Evolutionary conservation across 2,113 vertebrate genomes (phyloP).

Genomic region (Eulemur macaco): DNA sequence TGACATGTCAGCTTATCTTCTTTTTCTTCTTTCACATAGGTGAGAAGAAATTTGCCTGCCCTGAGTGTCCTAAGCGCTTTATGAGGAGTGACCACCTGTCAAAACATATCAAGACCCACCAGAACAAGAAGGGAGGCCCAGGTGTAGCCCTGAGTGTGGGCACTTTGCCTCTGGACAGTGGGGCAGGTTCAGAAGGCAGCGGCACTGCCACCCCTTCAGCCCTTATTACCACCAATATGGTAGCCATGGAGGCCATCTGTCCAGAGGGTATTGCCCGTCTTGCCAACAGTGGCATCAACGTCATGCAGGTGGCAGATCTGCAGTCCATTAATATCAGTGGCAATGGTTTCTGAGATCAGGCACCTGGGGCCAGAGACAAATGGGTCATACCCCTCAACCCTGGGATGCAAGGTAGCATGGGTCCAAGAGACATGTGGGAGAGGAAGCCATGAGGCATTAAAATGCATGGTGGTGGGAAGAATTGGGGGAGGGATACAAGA

Average conservation of each 20-base stretch:
- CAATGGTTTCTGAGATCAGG: constrained; percentile 90
- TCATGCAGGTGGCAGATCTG: constrained; percentile 95
- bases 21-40: constrained; percentile 81
- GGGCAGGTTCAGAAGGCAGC: constrained; percentile 80
- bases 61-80: constrained; percentile 96
- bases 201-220: constrained; percentile 83
- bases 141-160: constrained; percentile 83
- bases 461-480: constrained; percentile 65
- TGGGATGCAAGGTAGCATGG: constrained; percentile 74
- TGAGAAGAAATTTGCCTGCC: constrained; percentile 94
- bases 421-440: constrained; percentile 79
- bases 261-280: constrained; percentile 94
- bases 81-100: constrained; percentile 98
- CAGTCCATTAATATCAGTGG: constrained; percentile 95
- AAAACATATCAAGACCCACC: constrained; percentile 97
- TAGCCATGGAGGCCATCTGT: constrained; percentile 95
- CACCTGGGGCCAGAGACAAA: constrained; percentile 73
- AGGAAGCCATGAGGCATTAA: constrained; percentile 71
- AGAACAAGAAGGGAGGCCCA: constrained; percentile 91
- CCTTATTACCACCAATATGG: constrained; percentile 90
- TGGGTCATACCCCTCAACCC: constrained; percentile 69
- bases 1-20: background rate
- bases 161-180: constrained; percentile 84
- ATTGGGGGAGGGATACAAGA: constrained; percentile 55
- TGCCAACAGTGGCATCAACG: constrained; percentile 93